These are phyloP conservation scores for Trissoscelio sp. DNA, from an alignment of 2,888 invertebrate genomes.

Conservation along the genomic window DNA sequence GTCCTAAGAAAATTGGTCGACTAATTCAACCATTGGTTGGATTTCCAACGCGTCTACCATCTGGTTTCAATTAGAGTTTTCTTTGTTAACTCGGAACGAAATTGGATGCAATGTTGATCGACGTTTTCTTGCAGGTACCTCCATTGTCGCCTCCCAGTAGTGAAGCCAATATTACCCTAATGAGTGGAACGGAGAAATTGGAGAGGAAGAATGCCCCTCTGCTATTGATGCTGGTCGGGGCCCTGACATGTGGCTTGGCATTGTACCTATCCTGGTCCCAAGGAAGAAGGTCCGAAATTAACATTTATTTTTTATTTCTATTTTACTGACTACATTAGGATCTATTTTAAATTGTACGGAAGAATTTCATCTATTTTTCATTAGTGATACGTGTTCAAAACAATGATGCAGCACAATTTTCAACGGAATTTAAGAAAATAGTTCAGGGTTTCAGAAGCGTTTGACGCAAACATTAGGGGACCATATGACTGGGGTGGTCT, in stretches of 20 bases:
- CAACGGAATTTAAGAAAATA: too few relatives aligned
- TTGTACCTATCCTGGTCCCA: constrained; percentile 81
- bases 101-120: constrained; percentile 26
- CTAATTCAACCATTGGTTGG: neutral
- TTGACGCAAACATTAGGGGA: too few relatives aligned
- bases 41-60: constrained; percentile 16
- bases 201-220: constrained; percentile 80
- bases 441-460: neutral
- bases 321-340: neutral
- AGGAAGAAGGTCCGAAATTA: constrained; percentile 77
- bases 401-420: neutral
- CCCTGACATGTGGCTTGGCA: constrained; percentile 81
- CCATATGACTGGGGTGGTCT: too few relatives aligned
- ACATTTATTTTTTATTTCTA: too few relatives aligned
- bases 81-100: constrained; percentile 17
- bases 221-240: constrained; percentile 79
- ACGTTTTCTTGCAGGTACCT: constrained; percentile 77
- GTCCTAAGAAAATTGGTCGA: constrained; percentile 25
- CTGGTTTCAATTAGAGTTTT: constrained; percentile 29
- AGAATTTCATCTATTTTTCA: neutral
- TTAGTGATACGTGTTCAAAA: neutral
- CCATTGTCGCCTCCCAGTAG: constrained; percentile 81
- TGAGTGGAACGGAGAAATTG: constrained; percentile 80
- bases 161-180: constrained; percentile 81
- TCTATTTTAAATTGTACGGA: too few relatives aligned